Conservation (phyloP, 2,888 invertebrate genomes). For the Idaea aversata region DNA sequence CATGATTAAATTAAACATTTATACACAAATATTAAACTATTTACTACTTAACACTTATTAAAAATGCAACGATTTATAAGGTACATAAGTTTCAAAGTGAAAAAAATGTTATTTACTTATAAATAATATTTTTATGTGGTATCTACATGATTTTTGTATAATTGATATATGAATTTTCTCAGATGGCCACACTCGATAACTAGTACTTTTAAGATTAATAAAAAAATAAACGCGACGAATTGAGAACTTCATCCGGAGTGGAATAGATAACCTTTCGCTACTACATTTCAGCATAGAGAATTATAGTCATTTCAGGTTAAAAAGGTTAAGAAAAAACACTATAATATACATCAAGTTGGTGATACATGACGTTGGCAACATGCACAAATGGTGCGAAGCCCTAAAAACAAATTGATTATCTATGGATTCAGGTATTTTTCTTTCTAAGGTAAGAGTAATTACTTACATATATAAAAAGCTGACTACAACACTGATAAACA, state of each 20-base stretch:
- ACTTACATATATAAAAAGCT: conserved; percentile 10
- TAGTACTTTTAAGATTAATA: neutral
- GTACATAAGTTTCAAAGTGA: neutral
- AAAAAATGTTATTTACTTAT: neutral
- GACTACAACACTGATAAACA: conserved; percentile 32
- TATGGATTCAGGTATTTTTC: neutral
- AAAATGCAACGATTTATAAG: conserved; percentile 28
- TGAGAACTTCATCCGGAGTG: no score
- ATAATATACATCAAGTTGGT: no score
- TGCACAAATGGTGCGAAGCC: no score
- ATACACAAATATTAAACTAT: conserved; percentile 3
- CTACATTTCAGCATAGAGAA: no score
- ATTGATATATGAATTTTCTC: no score
- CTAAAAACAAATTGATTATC: no score
- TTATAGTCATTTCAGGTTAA: no score
- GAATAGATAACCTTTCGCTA: no score
- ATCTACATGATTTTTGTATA: no score
- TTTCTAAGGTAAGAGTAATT: neutral
- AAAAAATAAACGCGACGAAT: no score
- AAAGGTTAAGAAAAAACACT: no score
- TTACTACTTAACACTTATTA: conserved; percentile 18
- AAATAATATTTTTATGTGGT: neutral
- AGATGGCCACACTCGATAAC: neutral
- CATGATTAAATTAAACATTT: neutral
- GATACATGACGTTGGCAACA: no score